A percentile compares a stretch with the other conserved stretches of the same genome.
These are phyloP conservation scores for Hormaphis cornu DNA, from an alignment of 1,140 invertebrate genomes.

Conservation along the genomic window DNA sequence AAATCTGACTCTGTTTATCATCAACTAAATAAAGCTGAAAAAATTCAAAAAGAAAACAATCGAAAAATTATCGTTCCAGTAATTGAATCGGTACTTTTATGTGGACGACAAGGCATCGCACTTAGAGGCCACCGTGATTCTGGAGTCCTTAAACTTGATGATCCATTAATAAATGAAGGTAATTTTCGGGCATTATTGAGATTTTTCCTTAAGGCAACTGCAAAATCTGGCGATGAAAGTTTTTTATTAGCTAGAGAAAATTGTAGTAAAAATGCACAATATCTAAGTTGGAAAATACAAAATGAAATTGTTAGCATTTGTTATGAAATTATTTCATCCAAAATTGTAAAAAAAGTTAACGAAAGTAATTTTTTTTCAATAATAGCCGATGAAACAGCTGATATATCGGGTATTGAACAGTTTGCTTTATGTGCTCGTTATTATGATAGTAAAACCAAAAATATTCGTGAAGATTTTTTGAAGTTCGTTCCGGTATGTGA, in stretches of 20 bases:
- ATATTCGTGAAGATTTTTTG: constrained; percentile 35
- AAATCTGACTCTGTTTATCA: neutral
- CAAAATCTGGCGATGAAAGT: constrained; percentile 12
- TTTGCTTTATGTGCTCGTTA: constrained; percentile 35
- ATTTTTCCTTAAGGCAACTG: constrained; percentile 33
- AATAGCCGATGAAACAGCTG: constrained; percentile 34
- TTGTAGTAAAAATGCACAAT: constrained; percentile 20
- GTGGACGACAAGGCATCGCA: constrained; percentile 33
- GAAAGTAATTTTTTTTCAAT: constrained; percentile 29
- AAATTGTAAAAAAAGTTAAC: constrained; percentile 33
- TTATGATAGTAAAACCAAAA: constrained; percentile 15
- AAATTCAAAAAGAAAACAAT: constrained; percentile 1
- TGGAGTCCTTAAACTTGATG: constrained; percentile 29
- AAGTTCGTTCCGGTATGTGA: constrained; percentile 37
- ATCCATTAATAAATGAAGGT: constrained; percentile 35
- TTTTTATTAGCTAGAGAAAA: constrained; percentile 32
- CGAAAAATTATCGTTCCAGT: constrained; percentile 3
- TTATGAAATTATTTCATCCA: constrained; percentile 31
- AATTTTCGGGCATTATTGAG: constrained; percentile 37
- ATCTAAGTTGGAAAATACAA: constrained; percentile 34
- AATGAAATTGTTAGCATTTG: constrained; percentile 35
- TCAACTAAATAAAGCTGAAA: neutral
- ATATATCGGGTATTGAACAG: constrained; percentile 33
- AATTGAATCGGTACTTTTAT: constrained; percentile 33
- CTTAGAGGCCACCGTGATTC: constrained; percentile 31